Conservation (phyloP, 30 jellyfish, hydroid and myxozoan genomes). For the Pelagia noctiluca region DNA sequence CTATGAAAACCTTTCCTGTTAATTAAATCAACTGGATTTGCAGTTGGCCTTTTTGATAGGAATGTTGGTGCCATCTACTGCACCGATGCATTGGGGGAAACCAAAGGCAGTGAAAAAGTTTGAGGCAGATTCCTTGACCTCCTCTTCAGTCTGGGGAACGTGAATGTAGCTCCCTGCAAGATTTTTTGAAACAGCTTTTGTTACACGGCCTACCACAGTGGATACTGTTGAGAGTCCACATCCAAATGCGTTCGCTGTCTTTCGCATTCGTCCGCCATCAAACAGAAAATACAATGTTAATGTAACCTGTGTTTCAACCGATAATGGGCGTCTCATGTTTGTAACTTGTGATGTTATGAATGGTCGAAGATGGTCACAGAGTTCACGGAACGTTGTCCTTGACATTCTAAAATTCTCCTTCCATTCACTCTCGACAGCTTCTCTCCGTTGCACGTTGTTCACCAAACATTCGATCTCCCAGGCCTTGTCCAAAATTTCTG, state of each 20-base stretch:
- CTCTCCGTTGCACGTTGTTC: no score
- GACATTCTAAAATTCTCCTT: no score
- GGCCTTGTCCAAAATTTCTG: no score
- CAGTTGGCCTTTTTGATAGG: not conserved
- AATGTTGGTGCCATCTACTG: not conserved
- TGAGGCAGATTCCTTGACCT: no score
- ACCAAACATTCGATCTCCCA: no score
- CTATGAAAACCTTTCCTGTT: not conserved
- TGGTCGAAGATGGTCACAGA: no score
- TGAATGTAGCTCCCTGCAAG: no score
- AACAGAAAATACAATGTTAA: constrained; percentile 21
- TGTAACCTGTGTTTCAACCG: constrained; percentile 18
- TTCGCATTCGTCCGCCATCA: constrained; percentile 35
- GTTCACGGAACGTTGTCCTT: no score
- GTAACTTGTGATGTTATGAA: not conserved
- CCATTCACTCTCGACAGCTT: no score
- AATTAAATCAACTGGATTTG: not conserved
- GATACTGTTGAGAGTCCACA: not conserved
- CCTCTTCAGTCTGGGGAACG: not conserved
- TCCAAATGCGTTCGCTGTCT: no score
- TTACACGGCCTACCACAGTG: not conserved
- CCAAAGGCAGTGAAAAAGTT: not conserved
- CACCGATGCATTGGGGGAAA: not conserved
- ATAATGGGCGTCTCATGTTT: constrained; percentile 23
- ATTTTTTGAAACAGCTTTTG: not conserved